Conservation (phyloP, 2,797 vertebrate genomes). For the Leucoraja ocellata region DNA sequence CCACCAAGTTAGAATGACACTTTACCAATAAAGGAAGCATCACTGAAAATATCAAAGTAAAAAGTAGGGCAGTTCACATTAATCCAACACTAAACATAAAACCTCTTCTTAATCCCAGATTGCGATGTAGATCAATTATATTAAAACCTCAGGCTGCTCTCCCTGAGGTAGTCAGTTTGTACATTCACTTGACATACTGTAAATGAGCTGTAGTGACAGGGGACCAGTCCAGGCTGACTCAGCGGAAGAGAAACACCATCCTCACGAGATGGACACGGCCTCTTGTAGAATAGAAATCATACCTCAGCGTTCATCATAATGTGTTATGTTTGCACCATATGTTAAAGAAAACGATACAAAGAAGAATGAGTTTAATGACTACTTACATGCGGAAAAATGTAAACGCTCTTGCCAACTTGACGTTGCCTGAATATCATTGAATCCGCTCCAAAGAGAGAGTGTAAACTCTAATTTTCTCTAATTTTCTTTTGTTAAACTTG, state of each 20-base stretch:
- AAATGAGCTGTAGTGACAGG: background rate
- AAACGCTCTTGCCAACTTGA: background rate
- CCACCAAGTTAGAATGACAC: too few relatives aligned
- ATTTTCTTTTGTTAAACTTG: background rate
- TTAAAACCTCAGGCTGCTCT: background rate
- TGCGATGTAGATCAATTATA: background rate
- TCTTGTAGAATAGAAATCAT: background rate
- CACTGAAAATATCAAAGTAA: background rate
- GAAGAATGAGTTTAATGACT: background rate
- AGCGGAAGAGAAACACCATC: too few relatives aligned
- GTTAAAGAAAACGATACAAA: background rate
- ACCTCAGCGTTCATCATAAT: background rate
- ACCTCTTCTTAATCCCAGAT: background rate
- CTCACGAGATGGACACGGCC: background rate
- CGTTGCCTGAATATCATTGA: background rate
- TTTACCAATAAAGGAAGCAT: background rate
- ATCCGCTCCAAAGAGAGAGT: background rate
- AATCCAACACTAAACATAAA: background rate
- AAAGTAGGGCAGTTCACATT: background rate
- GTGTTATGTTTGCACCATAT: background rate
- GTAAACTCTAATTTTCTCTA: background rate
- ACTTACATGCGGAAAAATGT: background rate
- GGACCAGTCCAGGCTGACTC: background rate
- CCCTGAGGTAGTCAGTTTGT: background rate
- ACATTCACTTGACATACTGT: background rate